Evolutionary conservation across 2,113 vertebrate species (phyloP).

Genomic region (Cyanoliseus patagonus): DNA sequence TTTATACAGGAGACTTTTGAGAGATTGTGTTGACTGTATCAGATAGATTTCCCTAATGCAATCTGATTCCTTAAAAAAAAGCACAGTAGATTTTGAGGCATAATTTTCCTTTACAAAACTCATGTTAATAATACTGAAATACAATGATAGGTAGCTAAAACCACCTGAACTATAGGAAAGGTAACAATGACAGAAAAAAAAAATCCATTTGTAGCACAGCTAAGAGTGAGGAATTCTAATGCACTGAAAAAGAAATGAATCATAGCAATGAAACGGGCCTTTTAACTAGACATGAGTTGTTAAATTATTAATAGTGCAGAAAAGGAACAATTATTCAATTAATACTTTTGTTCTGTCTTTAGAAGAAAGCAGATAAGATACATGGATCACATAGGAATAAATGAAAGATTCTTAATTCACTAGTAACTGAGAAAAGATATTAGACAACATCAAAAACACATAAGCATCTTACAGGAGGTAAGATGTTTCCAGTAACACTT

Average conservation of each 20-base stretch:
- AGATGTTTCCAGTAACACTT: constrained; percentile 50
- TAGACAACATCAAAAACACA: background rate
- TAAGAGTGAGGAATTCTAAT: constrained; percentile 23
- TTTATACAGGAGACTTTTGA: background rate
- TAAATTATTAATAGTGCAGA: constrained; percentile 61
- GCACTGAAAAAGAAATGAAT: constrained; percentile 55
- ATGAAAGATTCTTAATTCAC: background rate
- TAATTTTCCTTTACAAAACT: background rate
- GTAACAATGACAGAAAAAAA: background rate
- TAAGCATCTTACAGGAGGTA: background rate
- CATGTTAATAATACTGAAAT: background rate
- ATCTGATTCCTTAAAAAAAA: background rate
- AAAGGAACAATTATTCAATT: constrained; percentile 58
- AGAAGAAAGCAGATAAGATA: constrained; percentile 40
- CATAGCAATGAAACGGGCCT: constrained; percentile 45
- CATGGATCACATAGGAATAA: constrained; percentile 29
- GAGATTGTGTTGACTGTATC: background rate
- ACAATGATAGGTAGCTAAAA: background rate
- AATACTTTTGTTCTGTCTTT: constrained; percentile 43
- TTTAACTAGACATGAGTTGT: constrained; percentile 61
- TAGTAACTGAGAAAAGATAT: constrained; percentile 26
- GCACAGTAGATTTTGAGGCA: background rate
- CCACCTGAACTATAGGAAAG: background rate
- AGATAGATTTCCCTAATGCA: background rate
- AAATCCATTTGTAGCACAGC: background rate